A percentile compares a stretch with the other conserved stretches of the same genome.
phyloP scores from a whole-genome alignment of 2,113 vertebrate genomes.

The Pteropus alecto region DNA sequence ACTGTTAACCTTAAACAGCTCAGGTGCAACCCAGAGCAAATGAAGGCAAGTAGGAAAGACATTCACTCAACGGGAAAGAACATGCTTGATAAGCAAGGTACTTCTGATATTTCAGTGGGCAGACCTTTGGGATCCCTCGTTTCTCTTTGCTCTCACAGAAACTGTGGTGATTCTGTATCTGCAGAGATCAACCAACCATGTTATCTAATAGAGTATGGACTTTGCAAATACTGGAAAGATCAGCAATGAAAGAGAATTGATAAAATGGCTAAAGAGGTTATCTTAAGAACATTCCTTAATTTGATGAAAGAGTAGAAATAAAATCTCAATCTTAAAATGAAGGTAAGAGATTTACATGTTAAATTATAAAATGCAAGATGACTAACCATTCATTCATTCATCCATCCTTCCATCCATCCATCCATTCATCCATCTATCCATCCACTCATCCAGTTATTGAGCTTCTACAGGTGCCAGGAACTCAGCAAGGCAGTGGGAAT shows the following conservation, averaged over 20 bases:
- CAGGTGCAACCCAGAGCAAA: neutral
- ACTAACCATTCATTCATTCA: neutral
- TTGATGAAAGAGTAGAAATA: neutral
- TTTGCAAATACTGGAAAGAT: neutral
- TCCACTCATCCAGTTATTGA: neutral
- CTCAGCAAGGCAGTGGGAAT: neutral
- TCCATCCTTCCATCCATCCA: neutral
- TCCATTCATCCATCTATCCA: neutral
- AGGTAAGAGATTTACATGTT: neutral
- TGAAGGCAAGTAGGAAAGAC: neutral
- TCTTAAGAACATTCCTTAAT: neutral
- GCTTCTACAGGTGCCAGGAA: neutral
- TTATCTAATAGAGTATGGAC: neutral
- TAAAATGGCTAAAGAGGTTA: neutral
- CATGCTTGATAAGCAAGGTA: neutral
- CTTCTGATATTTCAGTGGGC: no score
- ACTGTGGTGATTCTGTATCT: neutral
- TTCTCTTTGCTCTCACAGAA: neutral
- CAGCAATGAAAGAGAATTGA: neutral
- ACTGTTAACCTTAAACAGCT: neutral
- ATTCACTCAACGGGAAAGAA: neutral
- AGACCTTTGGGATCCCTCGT: neutral
- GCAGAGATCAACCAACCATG: neutral
- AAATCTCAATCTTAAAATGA: neutral
- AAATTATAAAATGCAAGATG: constrained; percentile 3